Conservation (phyloP, 2,113 vertebrate genomes). For the Brachyhypopomus gauderio region DNA sequence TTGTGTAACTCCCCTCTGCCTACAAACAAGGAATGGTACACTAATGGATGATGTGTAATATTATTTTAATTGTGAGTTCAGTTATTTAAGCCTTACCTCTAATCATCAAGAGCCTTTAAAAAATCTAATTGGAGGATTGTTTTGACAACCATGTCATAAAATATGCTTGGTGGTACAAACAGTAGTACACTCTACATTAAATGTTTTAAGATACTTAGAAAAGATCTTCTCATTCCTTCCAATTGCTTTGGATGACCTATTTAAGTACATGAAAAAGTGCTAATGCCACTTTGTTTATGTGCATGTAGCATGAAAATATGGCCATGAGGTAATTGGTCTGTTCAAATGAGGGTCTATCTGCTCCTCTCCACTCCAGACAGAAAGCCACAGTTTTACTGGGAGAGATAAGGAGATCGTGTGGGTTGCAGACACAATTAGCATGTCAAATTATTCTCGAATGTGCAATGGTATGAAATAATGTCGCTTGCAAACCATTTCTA, state of each 20-base stretch:
- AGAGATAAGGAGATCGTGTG: slow-evolving; percentile 5
- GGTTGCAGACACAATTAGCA: slow-evolving; percentile 11
- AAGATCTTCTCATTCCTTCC: not conserved
- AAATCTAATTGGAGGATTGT: not conserved
- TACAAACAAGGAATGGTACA: not conserved
- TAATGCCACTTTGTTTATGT: not conserved
- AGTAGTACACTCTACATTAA: not conserved
- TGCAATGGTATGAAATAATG: not conserved
- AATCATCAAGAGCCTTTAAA: not conserved
- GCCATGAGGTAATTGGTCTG: slow-evolving; percentile 1
- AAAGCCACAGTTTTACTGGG: not conserved
- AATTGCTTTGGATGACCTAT: slow-evolving; percentile 13
- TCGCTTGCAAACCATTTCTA: not conserved
- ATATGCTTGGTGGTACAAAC: not conserved
- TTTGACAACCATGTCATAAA: not conserved
- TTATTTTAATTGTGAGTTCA: not conserved
- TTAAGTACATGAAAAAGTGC: slow-evolving; percentile 8
- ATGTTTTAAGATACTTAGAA: not conserved
- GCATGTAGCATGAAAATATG: slow-evolving; percentile 12
- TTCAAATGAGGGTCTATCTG: slow-evolving; percentile 4
- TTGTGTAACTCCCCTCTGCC: slow-evolving; percentile 60
- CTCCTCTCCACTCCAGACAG: not conserved
- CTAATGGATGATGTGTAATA: slow-evolving; percentile 11
- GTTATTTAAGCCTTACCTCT: not conserved
- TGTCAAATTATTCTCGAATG: slow-evolving; percentile 9